Conservation (phyloP, 1,140 invertebrate genomes). For the Galleria mellonella region DNA sequence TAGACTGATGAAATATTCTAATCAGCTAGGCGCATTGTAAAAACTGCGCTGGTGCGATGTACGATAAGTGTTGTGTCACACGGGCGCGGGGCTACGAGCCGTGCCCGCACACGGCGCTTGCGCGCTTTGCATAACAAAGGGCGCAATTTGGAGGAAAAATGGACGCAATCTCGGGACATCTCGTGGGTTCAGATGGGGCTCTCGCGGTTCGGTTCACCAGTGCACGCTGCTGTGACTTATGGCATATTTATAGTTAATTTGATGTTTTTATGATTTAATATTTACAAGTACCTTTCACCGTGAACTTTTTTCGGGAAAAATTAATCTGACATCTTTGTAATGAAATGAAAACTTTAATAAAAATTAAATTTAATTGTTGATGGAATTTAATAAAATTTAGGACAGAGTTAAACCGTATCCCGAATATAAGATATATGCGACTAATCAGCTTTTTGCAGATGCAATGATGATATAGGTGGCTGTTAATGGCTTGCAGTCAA, state of each 20-base stretch:
- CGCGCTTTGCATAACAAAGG: constrained; percentile 69
- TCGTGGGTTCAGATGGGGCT: constrained; percentile 26
- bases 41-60: constrained; percentile 32
- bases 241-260: background rate
- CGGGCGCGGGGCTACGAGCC: constrained; percentile 38
- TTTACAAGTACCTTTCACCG: too few species aligned
- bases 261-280: too few species aligned
- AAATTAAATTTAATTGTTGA: too few species aligned
- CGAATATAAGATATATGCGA: too few species aligned
- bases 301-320: too few species aligned
- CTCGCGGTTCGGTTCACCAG: constrained; percentile 14
- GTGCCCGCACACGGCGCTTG: constrained; percentile 58
- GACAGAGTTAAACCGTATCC: too few species aligned
- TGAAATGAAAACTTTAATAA: too few species aligned
- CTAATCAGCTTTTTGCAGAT: too few species aligned
- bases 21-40: constrained; percentile 47
- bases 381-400: too few species aligned
- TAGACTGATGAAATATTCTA: constrained; percentile 60
- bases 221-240: constrained; percentile 11
- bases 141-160: constrained; percentile 70
- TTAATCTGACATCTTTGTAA: too few species aligned
- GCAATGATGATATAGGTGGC: too few species aligned
- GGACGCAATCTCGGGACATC: constrained; percentile 50
- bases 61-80: constrained; percentile 49
- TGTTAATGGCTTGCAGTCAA: too few species aligned